A percentile compares a stretch with the other conserved stretches of the same genome.
Evolutionary conservation across 2,113 vertebrate species (phyloP).

Genomic region (Tretioscincus oriximinensis): DNA sequence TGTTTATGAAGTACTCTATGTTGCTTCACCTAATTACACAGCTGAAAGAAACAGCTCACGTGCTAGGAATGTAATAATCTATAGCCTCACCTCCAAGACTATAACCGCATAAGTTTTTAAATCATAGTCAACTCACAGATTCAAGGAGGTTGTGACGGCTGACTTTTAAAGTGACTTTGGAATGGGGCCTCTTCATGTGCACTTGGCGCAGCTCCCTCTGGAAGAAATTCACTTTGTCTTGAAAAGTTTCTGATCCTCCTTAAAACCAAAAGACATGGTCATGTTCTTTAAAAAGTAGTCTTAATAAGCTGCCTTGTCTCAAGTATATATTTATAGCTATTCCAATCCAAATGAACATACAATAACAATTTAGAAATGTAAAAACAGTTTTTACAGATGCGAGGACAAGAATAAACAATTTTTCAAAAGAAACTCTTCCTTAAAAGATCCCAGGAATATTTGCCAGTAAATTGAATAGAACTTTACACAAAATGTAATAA

Average conservation of each 20-base stretch:
- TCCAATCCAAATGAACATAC: not conserved
- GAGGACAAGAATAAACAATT: not conserved
- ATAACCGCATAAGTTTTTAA: not conserved
- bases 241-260: conserved; percentile 98
- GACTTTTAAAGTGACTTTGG: conserved; percentile 93
- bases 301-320: conserved; percentile 23
- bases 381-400: not conserved
- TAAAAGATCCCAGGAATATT: not conserved
- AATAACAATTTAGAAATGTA: not conserved
- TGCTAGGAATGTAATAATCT: not conserved
- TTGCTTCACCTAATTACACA: not conserved
- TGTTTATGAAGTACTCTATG: not conserved
- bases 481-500: conserved; percentile 24
- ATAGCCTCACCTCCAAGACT: not conserved
- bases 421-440: not conserved
- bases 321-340: not conserved
- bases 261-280: conserved; percentile 58
- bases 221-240: conserved; percentile 98
- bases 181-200: conserved; percentile 92
- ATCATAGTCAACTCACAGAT: conserved; percentile 76
- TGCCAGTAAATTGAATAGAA: not conserved
- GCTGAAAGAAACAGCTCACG: not conserved
- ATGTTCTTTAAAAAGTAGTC: not conserved
- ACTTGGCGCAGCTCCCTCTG: conserved; percentile 93
- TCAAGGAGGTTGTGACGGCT: conserved; percentile 87